Evolutionary conservation across 2,888 invertebrate genomes (phyloP).

Genomic region (Therioaphis trifolii): DNA sequence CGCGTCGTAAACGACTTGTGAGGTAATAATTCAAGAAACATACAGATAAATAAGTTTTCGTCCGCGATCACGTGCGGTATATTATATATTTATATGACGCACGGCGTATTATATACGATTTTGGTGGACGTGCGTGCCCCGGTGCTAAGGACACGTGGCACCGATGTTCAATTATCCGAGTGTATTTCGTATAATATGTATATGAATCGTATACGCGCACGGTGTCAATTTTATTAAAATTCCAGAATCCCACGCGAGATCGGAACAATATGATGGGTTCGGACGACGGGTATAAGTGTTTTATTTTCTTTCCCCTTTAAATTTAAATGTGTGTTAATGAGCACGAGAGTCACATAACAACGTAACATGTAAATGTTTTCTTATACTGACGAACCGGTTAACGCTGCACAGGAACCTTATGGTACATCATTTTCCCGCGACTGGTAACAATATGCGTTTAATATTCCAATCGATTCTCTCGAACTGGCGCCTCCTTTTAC

Average conservation of each 20-base stretch:
- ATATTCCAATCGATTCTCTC: constrained; percentile 49
- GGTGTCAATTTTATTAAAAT: constrained; percentile 16
- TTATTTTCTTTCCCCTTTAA: constrained; percentile 46
- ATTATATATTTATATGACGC: too few species aligned
- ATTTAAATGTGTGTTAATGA: constrained; percentile 44
- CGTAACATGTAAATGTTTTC: constrained; percentile 8
- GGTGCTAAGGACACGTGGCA: too few species aligned
- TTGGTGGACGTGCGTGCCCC: too few species aligned
- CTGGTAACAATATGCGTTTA: constrained; percentile 20
- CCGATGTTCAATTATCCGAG: too few species aligned
- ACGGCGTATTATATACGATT: neutral
- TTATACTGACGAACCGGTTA: constrained; percentile 42
- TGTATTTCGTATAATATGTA: too few species aligned
- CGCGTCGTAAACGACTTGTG: neutral
- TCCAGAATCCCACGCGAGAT: constrained; percentile 44
- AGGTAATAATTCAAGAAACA: neutral
- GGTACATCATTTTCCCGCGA: constrained; percentile 14
- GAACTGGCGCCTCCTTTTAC: constrained; percentile 54
- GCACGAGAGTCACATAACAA: constrained; percentile 16
- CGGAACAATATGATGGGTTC: constrained; percentile 34
- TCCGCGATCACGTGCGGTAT: neutral
- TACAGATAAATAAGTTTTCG: constrained; percentile 3
- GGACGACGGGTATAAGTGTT: constrained; percentile 17
- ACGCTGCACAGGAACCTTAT: constrained; percentile 18
- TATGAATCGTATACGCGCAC: neutral